phyloP scores from a whole-genome alignment of 2,888 invertebrate genomes.

The Xestia xanthographa region DNA sequence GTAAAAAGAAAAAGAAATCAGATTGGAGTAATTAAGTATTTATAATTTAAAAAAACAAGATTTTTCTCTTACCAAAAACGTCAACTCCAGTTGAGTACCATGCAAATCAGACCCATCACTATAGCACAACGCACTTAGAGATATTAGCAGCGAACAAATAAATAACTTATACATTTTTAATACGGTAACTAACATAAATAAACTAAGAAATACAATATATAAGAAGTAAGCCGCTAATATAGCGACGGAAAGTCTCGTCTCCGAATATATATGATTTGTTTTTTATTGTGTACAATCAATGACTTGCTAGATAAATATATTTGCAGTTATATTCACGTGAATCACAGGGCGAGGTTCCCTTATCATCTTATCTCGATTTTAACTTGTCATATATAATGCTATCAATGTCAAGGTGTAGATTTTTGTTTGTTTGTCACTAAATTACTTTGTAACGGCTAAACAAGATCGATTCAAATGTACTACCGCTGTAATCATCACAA shows the following conservation, averaged over 20 bases:
- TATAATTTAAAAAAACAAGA: too few species aligned
- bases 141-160: conserved; percentile 39
- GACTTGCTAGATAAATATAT: conserved; percentile 23
- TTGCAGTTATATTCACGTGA: conserved; percentile 18
- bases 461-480: background rate
- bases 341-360: conserved; percentile 3
- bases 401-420: conserved; percentile 1
- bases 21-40: too few species aligned
- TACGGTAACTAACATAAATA: background rate
- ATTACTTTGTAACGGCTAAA: background rate
- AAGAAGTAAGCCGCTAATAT: conserved; percentile 24
- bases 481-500: too few species aligned
- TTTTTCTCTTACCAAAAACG: conserved; percentile 70
- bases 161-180: conserved; percentile 32
- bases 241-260: background rate
- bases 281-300: conserved; percentile 30
- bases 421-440: conserved; percentile 5
- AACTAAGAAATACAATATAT: background rate
- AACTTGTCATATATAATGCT: background rate
- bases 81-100: conserved; percentile 68
- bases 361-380: conserved; percentile 25
- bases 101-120: conserved; percentile 53
- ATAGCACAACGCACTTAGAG: conserved; percentile 11
- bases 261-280: conserved; percentile 37
- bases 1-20: too few species aligned